These are phyloP conservation scores for Leucophenga varia DNA, from an alignment of 1,140 invertebrate species.

Conservation along the genomic window DNA sequence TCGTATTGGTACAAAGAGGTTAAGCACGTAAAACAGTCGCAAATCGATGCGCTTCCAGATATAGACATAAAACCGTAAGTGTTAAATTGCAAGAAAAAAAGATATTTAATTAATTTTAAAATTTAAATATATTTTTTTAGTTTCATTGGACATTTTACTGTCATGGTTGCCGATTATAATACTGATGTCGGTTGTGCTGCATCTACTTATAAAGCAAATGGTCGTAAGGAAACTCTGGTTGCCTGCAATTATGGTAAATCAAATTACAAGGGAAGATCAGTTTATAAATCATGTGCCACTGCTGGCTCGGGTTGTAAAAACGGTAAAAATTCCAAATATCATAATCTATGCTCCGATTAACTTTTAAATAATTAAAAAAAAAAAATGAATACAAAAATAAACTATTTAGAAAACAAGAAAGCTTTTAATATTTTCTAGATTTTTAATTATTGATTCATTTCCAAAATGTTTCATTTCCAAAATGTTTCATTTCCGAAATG, in stretches of 20 bases:
- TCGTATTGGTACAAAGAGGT: conserved; percentile 39
- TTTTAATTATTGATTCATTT: too few relatives aligned
- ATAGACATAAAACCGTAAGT: conserved; percentile 28
- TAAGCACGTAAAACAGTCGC: conserved; percentile 16
- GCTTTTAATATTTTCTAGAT: too few relatives aligned
- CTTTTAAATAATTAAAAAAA: too few relatives aligned
- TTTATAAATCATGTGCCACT: conserved; percentile 30
- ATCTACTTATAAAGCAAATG: conserved; percentile 23
- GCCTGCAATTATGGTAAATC: conserved; percentile 46
- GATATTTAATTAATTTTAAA: too few relatives aligned
- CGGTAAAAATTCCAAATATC: conserved; percentile 33
- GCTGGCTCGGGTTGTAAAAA: conserved; percentile 33
- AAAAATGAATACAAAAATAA: too few relatives aligned
- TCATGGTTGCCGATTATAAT: conserved; percentile 41
- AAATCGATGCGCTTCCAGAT: conserved; percentile 33
- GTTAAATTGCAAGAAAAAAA: too few relatives aligned
- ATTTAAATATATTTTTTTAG: too few relatives aligned
- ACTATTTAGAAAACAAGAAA: too few relatives aligned
- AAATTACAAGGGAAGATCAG: conserved; percentile 31
- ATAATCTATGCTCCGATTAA: conserved; percentile 35
- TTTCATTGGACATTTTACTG: conserved; percentile 45
- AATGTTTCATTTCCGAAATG: too few relatives aligned
- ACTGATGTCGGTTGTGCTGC: conserved; percentile 41
- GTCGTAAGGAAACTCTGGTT: conserved; percentile 26
- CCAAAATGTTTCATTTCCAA: too few relatives aligned